Evolutionary conservation across 2,888 invertebrate genomes (phyloP).

Genomic region (Norana najaformis): DNA sequence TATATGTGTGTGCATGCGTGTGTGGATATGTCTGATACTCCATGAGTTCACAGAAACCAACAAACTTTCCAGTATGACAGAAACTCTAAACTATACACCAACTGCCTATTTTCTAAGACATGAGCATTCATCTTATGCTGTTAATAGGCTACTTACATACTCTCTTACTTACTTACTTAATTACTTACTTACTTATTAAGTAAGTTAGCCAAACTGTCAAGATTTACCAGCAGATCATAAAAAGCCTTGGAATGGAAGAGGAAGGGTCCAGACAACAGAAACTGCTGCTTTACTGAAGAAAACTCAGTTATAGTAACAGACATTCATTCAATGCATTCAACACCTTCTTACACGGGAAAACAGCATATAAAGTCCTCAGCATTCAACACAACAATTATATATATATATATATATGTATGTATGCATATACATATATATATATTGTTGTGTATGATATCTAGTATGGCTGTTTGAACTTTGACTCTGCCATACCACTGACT

Average conservation of each 20-base stretch:
- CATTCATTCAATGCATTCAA: neutral
- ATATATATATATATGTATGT: too few relatives aligned
- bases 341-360: neutral
- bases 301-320: neutral
- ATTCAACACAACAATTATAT: neutral
- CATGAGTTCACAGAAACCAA: neutral
- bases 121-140: neutral
- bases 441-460: too few relatives aligned
- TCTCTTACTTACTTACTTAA: too few relatives aligned
- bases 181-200: neutral
- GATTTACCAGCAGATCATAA: neutral
- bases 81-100: neutral
- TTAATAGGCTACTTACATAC: neutral
- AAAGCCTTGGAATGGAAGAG: neutral
- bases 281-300: neutral
- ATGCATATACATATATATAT: too few relatives aligned
- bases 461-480: too few relatives aligned
- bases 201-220: neutral
- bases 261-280: neutral
- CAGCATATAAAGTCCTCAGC: neutral
- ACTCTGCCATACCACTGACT: too few relatives aligned
- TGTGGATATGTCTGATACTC: neutral
- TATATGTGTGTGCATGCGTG: neutral
- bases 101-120: neutral
- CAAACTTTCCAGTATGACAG: neutral